A percentile compares a stretch with the other conserved stretches of the same genome.
phyloP scores from a whole-genome alignment of 2,113 vertebrate genomes.

The Corythornis cristatus region DNA sequence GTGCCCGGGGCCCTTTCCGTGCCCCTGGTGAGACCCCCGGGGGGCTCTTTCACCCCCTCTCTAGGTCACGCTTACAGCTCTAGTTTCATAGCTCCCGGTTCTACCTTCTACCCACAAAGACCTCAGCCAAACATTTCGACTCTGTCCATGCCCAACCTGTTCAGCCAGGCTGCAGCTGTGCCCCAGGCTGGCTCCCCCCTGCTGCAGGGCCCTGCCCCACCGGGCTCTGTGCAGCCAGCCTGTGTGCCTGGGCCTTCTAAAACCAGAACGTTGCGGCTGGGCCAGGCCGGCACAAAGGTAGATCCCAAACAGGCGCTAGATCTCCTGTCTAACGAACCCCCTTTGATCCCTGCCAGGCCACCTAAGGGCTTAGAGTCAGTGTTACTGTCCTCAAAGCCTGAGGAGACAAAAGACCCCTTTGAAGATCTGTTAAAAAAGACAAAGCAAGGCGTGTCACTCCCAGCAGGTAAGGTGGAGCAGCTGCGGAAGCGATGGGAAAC shows the following conservation, averaged over 20 bases:
- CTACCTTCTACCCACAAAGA: conserved; percentile 75
- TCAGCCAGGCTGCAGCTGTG: conserved; percentile 77
- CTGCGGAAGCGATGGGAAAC: conserved; percentile 93
- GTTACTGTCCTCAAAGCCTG: conserved; percentile 55
- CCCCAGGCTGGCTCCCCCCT: conserved; percentile 66
- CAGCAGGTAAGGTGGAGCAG: conserved; percentile 86
- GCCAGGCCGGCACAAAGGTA: conserved; percentile 68
- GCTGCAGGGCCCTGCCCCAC: conserved; percentile 59
- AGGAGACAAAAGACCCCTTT: conserved; percentile 86
- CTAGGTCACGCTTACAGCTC: conserved; percentile 81
- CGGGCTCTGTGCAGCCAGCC: conserved; percentile 20
- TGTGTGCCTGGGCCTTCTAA: conserved; percentile 44
- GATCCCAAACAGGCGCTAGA: conserved; percentile 73
- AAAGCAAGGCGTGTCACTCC: conserved; percentile 76
- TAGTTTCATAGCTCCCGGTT: conserved; percentile 69
- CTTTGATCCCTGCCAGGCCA: conserved; percentile 71
- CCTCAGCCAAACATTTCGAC: conserved; percentile 76
- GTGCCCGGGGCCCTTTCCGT: conserved; percentile 67
- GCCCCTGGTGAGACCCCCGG: conserved; percentile 66
- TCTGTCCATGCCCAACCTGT: conserved; percentile 81
- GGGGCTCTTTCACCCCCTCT: conserved; percentile 77
- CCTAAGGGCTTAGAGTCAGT: conserved; percentile 67
- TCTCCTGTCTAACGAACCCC: conserved; percentile 61
- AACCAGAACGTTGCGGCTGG: conserved; percentile 69
- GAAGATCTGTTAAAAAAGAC: conserved; percentile 89